Evolutionary conservation across 2,113 vertebrate genomes (phyloP).

Genomic region (Rhinolophus sinicus): DNA sequence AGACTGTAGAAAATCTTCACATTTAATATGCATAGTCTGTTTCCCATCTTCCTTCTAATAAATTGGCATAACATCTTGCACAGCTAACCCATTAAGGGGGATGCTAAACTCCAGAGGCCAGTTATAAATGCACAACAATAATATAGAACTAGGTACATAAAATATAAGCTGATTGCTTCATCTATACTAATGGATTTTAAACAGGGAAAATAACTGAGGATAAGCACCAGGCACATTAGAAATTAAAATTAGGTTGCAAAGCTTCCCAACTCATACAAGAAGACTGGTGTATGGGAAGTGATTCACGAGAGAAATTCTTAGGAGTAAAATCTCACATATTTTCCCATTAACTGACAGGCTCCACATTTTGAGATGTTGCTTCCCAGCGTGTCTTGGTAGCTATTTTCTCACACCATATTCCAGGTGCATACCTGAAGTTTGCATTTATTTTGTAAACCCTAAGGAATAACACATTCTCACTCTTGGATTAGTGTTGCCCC

Average conservation of each 20-base stretch:
- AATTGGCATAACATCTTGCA: constrained; percentile 71
- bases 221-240: neutral
- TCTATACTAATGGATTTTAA: constrained; percentile 69
- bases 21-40: constrained; percentile 68
- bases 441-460: neutral
- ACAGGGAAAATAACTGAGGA: constrained; percentile 45
- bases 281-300: neutral
- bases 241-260: neutral
- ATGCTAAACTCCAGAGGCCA: constrained; percentile 61
- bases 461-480: neutral
- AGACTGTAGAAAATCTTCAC: constrained; percentile 34
- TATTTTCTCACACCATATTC: neutral
- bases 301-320: rapidly evolving
- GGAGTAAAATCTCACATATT: neutral
- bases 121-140: constrained; percentile 72
- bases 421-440: rapidly evolving
- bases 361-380: neutral
- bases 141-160: constrained; percentile 63
- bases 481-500: too few relatives aligned
- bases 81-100: constrained; percentile 68
- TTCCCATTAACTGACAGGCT: neutral
- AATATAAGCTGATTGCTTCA: constrained; percentile 57
- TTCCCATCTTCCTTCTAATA: constrained; percentile 62
- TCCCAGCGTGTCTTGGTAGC: neutral
- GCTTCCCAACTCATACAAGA: neutral